A percentile compares a stretch with the other conserved stretches of the same genome.
phyloP scores from a whole-genome alignment of 1,140 invertebrate genomes.

The Drosophila triauraria region DNA sequence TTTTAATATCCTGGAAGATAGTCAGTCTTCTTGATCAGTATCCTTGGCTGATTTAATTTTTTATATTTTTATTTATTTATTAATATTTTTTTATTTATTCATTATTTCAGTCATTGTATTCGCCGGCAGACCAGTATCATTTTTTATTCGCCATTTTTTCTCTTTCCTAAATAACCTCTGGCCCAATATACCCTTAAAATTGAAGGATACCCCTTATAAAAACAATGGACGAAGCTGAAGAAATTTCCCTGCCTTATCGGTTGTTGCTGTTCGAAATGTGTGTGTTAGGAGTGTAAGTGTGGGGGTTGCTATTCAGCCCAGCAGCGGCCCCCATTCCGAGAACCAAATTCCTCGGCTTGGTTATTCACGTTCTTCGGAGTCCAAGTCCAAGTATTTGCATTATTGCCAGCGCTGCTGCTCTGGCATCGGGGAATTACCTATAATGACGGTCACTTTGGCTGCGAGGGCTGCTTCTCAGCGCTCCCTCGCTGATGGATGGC shows the following conservation, averaged over 20 bases:
- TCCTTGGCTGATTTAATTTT: too few species aligned
- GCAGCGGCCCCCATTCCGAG: neutral
- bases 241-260: conserved; percentile 66
- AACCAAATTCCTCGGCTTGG: neutral
- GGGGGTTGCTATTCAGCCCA: neutral
- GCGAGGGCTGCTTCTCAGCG: conserved; percentile 5
- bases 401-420: conserved; percentile 31
- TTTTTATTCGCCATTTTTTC: too few species aligned
- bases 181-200: neutral
- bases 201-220: conserved; percentile 14
- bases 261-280: conserved; percentile 38
- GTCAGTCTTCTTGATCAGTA: too few species aligned
- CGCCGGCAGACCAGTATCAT: too few species aligned
- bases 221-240: conserved; percentile 27
- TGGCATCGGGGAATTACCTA: conserved; percentile 51
- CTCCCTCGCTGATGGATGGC: conserved; percentile 36
- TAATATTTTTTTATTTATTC: too few species aligned
- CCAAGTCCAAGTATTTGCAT: conserved; percentile 44
- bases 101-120: too few species aligned
- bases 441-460: conserved; percentile 43
- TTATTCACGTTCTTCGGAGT: conserved; percentile 8
- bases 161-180: too few species aligned
- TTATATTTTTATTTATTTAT: too few species aligned
- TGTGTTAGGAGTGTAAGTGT: neutral
- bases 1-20: too few species aligned